Evolutionary conservation across 2,797 vertebrate species (phyloP).

Genomic region (Scyliorhinus canicula): DNA sequence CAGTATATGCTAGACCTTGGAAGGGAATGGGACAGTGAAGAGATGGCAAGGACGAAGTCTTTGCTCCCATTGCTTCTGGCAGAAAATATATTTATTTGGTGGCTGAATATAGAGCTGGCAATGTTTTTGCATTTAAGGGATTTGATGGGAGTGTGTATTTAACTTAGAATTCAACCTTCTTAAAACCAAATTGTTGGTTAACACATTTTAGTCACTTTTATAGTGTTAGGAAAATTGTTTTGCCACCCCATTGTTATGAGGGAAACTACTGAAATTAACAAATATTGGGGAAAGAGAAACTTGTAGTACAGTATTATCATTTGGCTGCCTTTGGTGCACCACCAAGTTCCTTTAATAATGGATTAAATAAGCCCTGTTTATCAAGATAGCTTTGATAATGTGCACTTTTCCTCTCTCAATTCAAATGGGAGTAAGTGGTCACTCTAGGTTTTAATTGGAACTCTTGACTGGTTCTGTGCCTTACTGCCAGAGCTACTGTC

Average conservation of each 20-base stretch:
- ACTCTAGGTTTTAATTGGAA: too few relatives aligned
- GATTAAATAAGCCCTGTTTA: not conserved
- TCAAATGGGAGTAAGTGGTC: not conserved
- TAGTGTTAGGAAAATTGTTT: not conserved
- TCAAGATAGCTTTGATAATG: not conserved
- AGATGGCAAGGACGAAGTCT: not conserved
- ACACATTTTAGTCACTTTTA: not conserved
- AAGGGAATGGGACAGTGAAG: not conserved
- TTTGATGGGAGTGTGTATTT: not conserved
- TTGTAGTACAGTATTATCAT: not conserved
- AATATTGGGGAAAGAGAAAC: not conserved
- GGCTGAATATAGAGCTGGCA: not conserved
- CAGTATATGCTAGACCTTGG: not conserved
- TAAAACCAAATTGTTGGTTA: not conserved
- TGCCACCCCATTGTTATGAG: not conserved
- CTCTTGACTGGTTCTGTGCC: not conserved
- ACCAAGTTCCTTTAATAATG: not conserved
- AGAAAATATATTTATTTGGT: not conserved
- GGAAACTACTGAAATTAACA: not conserved
- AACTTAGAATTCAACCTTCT: not conserved
- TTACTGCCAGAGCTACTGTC: not conserved
- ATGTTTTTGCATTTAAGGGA: not conserved
- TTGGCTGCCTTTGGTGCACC: not conserved
- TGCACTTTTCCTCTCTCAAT: not conserved
- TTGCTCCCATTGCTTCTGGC: not conserved